A percentile compares a stretch with the other conserved stretches of the same genome.
phyloP scores from a whole-genome alignment of 2,888 invertebrate genomes.

The Ceramica pisi region DNA sequence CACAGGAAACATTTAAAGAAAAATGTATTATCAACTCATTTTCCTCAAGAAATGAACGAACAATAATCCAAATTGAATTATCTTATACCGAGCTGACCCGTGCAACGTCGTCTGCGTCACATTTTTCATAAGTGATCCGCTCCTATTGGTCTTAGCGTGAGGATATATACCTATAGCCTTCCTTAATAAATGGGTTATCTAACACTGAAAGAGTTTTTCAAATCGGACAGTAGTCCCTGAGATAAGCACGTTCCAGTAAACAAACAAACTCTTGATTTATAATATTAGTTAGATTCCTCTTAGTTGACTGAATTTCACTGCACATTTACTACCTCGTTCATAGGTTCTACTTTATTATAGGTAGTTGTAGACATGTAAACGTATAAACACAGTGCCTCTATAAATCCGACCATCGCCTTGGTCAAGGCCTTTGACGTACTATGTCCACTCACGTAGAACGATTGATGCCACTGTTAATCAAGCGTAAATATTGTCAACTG shows the following conservation, averaged over 20 bases:
- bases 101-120: too few relatives aligned
- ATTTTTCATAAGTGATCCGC: too few relatives aligned
- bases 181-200: too few relatives aligned
- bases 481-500: slow-evolving; percentile 56
- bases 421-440: slow-evolving; percentile 43
- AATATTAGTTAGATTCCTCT: too few relatives aligned
- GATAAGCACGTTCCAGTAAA: too few relatives aligned
- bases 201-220: too few relatives aligned
- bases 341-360: neutral
- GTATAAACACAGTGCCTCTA: slow-evolving; percentile 17
- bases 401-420: slow-evolving; percentile 45
- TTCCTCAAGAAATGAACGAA: slow-evolving; percentile 17
- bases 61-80: neutral
- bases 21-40: slow-evolving; percentile 22
- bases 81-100: too few relatives aligned
- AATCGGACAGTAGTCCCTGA: too few relatives aligned
- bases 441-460: slow-evolving; percentile 44
- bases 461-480: slow-evolving; percentile 42
- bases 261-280: too few relatives aligned
- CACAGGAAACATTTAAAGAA: slow-evolving; percentile 36
- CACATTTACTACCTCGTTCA: neutral
- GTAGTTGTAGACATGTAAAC: neutral
- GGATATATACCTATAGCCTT: too few relatives aligned
- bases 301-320: neutral
- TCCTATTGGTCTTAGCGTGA: too few relatives aligned